Conservation (phyloP, 2,888 invertebrate genomes). For the Vesta saturnalis region DNA sequence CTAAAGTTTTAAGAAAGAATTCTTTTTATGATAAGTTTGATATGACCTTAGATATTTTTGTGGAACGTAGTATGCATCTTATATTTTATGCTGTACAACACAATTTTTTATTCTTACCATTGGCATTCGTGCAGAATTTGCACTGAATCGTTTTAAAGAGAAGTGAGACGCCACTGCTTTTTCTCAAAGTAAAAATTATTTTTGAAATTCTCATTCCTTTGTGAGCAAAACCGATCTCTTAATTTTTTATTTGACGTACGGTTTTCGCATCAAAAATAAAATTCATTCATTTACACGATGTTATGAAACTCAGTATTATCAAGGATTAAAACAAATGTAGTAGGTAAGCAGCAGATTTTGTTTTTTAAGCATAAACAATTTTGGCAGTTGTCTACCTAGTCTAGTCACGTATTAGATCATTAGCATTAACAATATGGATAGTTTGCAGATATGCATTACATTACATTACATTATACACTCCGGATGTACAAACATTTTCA, state of each 20-base stretch:
- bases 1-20: no score
- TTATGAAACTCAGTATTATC: background rate
- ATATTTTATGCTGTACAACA: background rate
- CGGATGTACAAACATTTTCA: no score
- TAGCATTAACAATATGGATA: background rate
- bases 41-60: background rate
- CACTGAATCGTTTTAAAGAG: no score
- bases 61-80: background rate
- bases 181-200: no score
- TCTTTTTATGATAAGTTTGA: no score
- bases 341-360: conserved; percentile 2
- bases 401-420: conserved; percentile 7
- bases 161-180: no score
- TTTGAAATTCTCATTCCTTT: no score
- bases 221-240: no score
- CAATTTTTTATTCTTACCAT: background rate
- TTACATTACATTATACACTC: background rate
- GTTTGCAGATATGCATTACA: conserved; percentile 3
- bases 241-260: conserved; percentile 1
- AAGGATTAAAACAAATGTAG: background rate
- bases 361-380: no score
- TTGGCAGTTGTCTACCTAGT: conserved; percentile 6
- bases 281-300: background rate
- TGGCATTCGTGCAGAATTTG: no score
- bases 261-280: conserved; percentile 4